These are phyloP conservation scores for Euwallacea similis DNA, from an alignment of 1,140 invertebrate species.

Conservation along the genomic window DNA sequence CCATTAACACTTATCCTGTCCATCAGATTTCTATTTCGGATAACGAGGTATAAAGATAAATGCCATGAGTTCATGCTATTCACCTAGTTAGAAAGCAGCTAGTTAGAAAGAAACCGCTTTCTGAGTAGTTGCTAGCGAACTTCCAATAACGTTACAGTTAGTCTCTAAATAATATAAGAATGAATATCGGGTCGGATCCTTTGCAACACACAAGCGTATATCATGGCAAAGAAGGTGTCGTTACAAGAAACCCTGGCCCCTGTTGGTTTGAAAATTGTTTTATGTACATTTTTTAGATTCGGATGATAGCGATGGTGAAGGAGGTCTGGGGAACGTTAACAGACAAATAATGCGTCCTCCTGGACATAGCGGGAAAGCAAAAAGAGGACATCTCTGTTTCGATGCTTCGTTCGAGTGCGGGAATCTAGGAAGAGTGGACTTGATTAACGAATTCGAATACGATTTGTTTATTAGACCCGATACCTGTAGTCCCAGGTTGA, in stretches of 20 bases:
- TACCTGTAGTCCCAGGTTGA: constrained; percentile 88
- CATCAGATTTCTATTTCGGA: constrained; percentile 46
- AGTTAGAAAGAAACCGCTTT: too few species aligned
- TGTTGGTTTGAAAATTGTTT: background rate
- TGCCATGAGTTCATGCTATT: background rate
- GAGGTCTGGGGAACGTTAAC: constrained; percentile 92
- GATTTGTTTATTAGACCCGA: constrained; percentile 96
- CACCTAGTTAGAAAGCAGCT: too few species aligned
- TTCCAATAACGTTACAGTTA: background rate
- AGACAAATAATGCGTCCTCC: constrained; percentile 89
- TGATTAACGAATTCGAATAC: constrained; percentile 93
- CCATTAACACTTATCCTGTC: constrained; percentile 37
- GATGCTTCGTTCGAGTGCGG: constrained; percentile 97
- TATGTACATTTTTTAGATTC: constrained; percentile 68
- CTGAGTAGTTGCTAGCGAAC: too few species aligned
- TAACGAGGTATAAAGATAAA: constrained; percentile 29
- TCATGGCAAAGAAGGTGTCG: constrained; percentile 60
- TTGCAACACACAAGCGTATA: constrained; percentile 69
- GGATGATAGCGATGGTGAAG: constrained; percentile 93
- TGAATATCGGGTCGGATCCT: constrained; percentile 57
- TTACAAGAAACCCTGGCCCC: too few species aligned
- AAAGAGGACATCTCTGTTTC: constrained; percentile 93
- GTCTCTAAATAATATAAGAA: constrained; percentile 13
- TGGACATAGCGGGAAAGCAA: constrained; percentile 92
- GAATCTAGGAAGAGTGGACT: constrained; percentile 92